A percentile compares a stretch with the other conserved stretches of the same genome.
Evolutionary conservation across 2,888 invertebrate species (phyloP).

Genomic region (Adelognathus sp.): DNA sequence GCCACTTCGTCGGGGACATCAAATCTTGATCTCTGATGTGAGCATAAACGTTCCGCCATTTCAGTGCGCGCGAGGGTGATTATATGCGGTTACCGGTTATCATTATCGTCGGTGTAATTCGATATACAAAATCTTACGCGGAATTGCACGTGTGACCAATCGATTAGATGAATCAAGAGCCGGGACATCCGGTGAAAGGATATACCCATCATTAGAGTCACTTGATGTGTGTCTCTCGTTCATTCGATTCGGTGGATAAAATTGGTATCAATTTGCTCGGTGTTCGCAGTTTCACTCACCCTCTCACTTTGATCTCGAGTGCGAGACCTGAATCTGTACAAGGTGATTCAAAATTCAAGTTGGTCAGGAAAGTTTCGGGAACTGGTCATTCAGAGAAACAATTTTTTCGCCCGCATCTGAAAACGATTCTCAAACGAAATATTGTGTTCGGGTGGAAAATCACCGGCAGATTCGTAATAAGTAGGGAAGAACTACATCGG

Average conservation of each 20-base stretch:
- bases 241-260: conserved; percentile 34
- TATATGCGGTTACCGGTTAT: neutral
- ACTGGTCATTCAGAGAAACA: too few relatives aligned
- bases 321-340: too few relatives aligned
- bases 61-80: neutral
- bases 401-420: too few relatives aligned
- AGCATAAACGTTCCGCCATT: neutral
- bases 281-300: conserved; percentile 6
- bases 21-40: conserved; percentile 3
- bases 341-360: too few relatives aligned
- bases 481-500: too few relatives aligned
- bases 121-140: neutral
- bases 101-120: conserved; percentile 7
- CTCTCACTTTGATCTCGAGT: neutral
- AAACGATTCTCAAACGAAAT: too few relatives aligned
- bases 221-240: neutral
- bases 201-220: conserved; percentile 24
- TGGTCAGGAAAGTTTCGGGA: too few relatives aligned
- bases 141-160: conserved; percentile 19
- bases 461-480: too few relatives aligned
- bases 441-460: too few relatives aligned
- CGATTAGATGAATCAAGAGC: neutral
- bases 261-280: conserved; percentile 27
- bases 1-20: neutral
- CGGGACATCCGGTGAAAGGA: conserved; percentile 40